phyloP scores from a whole-genome alignment of 2,888 invertebrate species.

The Ganaspis brasiliensis region DNA sequence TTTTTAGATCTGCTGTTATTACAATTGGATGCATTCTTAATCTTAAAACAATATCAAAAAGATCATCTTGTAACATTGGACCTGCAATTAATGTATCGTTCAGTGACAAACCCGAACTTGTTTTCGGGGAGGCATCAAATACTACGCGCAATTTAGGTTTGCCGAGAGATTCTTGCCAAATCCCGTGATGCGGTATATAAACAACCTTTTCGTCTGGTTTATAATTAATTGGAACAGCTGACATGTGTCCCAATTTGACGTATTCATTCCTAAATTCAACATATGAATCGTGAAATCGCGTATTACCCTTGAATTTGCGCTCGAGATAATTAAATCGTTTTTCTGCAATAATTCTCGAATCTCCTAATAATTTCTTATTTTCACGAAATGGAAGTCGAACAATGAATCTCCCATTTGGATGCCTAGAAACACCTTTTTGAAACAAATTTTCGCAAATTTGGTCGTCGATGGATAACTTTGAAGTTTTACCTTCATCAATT shows the following conservation, averaged over 20 bases:
- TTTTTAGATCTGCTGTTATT: no score
- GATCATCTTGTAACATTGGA: constrained; percentile 57
- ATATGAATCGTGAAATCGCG: constrained; percentile 42
- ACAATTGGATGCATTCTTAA: constrained; percentile 61
- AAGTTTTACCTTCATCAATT: not conserved
- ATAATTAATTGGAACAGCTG: constrained; percentile 48
- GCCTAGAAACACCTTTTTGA: not conserved
- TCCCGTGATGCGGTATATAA: constrained; percentile 24
- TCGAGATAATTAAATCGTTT: constrained; percentile 1
- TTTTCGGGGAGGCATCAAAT: constrained; percentile 65
- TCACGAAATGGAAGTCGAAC: constrained; percentile 41
- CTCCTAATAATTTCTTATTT: constrained; percentile 39
- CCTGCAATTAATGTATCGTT: constrained; percentile 64
- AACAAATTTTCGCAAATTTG: not conserved
- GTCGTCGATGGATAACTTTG: not conserved
- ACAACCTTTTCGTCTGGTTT: not conserved
- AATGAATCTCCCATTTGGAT: constrained; percentile 17
- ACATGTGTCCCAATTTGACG: constrained; percentile 54
- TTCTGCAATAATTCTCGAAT: not conserved
- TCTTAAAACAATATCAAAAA: constrained; percentile 58
- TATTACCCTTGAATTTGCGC: not conserved
- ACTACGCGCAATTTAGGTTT: constrained; percentile 53
- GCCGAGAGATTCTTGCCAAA: not conserved
- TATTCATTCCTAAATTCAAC: constrained; percentile 47
- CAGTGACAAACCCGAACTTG: constrained; percentile 45